These are phyloP conservation scores for Cyrtorhinus lividipennis DNA, from an alignment of 1,140 invertebrate species.

Conservation along the genomic window DNA sequence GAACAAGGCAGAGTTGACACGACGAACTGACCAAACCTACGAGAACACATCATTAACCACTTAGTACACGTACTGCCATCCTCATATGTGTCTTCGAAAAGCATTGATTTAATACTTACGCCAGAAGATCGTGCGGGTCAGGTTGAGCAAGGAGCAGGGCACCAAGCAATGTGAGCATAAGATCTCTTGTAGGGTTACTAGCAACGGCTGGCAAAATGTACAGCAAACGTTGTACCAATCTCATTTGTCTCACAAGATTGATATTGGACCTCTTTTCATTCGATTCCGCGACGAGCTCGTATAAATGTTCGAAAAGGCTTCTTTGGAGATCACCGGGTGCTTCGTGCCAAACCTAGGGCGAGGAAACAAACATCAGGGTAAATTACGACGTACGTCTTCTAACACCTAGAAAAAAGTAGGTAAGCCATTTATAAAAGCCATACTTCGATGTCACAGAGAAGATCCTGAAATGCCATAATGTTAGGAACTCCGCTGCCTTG, in stretches of 20 bases:
- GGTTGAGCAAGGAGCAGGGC: constrained; percentile 62
- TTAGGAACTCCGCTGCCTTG: constrained; percentile 86
- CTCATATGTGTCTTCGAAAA: neutral
- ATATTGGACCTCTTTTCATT: constrained; percentile 80
- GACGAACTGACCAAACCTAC: constrained; percentile 75
- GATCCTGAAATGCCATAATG: constrained; percentile 80
- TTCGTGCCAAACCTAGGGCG: constrained; percentile 55
- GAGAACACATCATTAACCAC: constrained; percentile 17
- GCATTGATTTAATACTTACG: constrained; percentile 30
- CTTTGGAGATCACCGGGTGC: constrained; percentile 77
- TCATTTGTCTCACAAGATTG: constrained; percentile 69
- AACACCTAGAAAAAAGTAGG: neutral
- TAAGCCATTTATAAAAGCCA: constrained; percentile 13
- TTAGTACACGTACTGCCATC: neutral
- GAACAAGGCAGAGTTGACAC: constrained; percentile 63
- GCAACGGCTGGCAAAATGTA: constrained; percentile 60
- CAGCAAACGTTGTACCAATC: constrained; percentile 64
- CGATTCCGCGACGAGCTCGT: constrained; percentile 86
- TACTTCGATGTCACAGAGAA: constrained; percentile 88
- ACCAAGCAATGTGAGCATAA: constrained; percentile 64
- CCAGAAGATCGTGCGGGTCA: constrained; percentile 58
- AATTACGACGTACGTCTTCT: neutral
- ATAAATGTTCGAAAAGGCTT: constrained; percentile 86
- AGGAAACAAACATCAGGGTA: no score
- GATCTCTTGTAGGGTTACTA: constrained; percentile 55